phyloP scores from a whole-genome alignment of 2,888 invertebrate genomes.

The Apodemia hepburni region DNA sequence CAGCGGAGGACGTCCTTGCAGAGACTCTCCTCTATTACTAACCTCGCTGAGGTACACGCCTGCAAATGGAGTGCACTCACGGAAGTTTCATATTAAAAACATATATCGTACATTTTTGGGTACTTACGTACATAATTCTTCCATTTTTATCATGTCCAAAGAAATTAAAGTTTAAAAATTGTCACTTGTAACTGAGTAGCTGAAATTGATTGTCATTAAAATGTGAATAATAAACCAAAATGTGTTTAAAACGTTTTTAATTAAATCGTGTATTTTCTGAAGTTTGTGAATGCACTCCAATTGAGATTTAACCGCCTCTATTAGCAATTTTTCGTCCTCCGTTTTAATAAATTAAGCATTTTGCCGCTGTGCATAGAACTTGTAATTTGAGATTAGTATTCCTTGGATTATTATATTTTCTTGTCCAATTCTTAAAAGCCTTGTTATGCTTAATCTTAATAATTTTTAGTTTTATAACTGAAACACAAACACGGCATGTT shows the following conservation, averaged over 20 bases:
- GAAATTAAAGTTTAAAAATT: background rate
- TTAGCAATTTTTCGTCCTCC: slow-evolving; percentile 50
- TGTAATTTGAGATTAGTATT: slow-evolving; percentile 34
- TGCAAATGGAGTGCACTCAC: slow-evolving; percentile 29
- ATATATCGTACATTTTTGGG: background rate
- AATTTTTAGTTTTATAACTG: background rate
- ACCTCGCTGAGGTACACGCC: slow-evolving; percentile 74
- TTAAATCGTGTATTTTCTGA: background rate
- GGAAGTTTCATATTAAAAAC: slow-evolving; percentile 6
- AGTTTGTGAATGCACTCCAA: slow-evolving; percentile 26
- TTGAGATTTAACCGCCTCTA: slow-evolving; percentile 48
- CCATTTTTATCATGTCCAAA: background rate
- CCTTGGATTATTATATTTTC: slow-evolving; percentile 23
- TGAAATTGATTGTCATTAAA: background rate
- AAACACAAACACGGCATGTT: slow-evolving; percentile 10
- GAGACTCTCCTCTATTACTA: slow-evolving; percentile 72
- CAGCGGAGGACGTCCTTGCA: slow-evolving; percentile 72
- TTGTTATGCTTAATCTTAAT: background rate
- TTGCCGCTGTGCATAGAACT: slow-evolving; percentile 29
- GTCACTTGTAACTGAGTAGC: background rate
- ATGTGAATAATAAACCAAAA: background rate
- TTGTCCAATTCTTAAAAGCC: slow-evolving; percentile 16
- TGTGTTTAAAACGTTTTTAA: background rate
- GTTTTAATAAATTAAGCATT: slow-evolving; percentile 43
- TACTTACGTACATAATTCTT: background rate